phyloP scores from a whole-genome alignment of 1,140 invertebrate species.

The Episyrphus balteatus region DNA sequence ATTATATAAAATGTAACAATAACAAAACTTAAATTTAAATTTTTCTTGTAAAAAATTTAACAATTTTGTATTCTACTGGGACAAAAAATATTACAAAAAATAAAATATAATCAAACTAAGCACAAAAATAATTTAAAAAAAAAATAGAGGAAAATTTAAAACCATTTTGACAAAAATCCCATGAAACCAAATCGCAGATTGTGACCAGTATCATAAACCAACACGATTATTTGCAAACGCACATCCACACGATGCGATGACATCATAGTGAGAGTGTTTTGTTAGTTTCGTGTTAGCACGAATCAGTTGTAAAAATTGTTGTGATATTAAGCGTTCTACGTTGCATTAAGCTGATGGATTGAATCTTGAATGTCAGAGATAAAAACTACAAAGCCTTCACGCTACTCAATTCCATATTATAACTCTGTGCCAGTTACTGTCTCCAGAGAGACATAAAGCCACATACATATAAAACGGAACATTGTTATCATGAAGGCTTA shows the following conservation, averaged over 20 bases:
- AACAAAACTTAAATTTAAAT: background rate
- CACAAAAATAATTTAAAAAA: background rate
- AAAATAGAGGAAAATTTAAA: background rate
- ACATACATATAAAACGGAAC: background rate
- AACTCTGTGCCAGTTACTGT: too few species aligned
- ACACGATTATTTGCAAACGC: slow-evolving; percentile 13
- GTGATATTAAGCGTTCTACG: too few species aligned
- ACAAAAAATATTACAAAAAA: too few species aligned
- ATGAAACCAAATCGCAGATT: background rate
- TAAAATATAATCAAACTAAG: too few species aligned
- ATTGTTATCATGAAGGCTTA: background rate
- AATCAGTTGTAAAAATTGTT: slow-evolving; percentile 32
- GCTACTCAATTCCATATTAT: background rate
- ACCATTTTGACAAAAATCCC: background rate
- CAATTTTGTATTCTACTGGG: too few species aligned
- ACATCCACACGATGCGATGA: background rate
- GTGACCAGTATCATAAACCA: slow-evolving; percentile 34
- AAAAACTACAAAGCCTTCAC: background rate
- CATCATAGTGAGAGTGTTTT: background rate
- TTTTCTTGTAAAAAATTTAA: too few species aligned
- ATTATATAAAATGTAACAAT: background rate
- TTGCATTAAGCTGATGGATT: too few species aligned
- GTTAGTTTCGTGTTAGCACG: slow-evolving; percentile 32
- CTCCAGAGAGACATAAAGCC: too few species aligned
- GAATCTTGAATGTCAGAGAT: background rate